Percentiles rank a stretch among this genome's conserved stretches.
phyloP scores from a whole-genome alignment of 1,140 invertebrate species.

The Ridgeia piscesae region DNA sequence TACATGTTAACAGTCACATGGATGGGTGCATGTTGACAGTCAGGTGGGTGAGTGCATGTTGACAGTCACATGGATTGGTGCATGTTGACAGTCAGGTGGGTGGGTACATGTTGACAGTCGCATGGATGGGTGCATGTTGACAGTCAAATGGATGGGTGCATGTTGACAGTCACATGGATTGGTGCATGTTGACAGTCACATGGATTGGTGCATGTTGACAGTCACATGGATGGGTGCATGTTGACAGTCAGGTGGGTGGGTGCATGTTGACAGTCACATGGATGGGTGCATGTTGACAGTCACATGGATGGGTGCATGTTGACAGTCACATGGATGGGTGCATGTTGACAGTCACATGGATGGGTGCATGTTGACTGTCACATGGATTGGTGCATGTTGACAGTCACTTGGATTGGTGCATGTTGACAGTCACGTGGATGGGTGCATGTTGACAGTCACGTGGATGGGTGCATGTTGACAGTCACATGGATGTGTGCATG shows the following conservation, averaged over 20 bases:
- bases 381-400: slow-evolving; percentile 35
- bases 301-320: background rate
- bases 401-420: background rate
- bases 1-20: too few species aligned
- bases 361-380: slow-evolving; percentile 49
- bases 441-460: background rate
- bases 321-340: slow-evolving; percentile 51
- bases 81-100: background rate
- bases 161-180: slow-evolving; percentile 53
- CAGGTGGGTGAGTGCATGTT: background rate
- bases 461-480: slow-evolving; percentile 38
- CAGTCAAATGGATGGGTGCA: background rate
- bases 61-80: slow-evolving; percentile 51
- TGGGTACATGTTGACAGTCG: slow-evolving; percentile 48
- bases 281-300: slow-evolving; percentile 32
- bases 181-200: background rate
- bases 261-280: too few species aligned
- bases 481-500: slow-evolving; percentile 43
- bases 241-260: background rate
- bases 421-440: slow-evolving; percentile 54
- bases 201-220: slow-evolving; percentile 38
- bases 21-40: slow-evolving; percentile 32
- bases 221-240: slow-evolving; percentile 43
- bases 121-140: slow-evolving; percentile 35
- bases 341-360: background rate